phyloP scores from a whole-genome alignment of 2,797 vertebrate genomes.

The Loris lydekkerianus region DNA sequence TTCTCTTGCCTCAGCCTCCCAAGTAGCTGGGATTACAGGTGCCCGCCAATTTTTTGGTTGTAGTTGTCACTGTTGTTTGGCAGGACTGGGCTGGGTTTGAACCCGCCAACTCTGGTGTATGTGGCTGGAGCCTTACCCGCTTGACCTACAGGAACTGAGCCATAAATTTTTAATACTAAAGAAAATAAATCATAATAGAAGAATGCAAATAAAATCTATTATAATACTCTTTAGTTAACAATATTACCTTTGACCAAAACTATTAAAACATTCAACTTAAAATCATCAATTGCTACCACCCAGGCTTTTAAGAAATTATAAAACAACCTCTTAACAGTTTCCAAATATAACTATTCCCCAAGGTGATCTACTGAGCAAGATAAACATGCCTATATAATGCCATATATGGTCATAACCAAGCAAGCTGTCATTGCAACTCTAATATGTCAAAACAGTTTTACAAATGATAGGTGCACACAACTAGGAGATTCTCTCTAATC shows the following conservation, averaged over 20 bases:
- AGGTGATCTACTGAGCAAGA: conserved; percentile 9
- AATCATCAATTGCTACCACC: conserved; percentile 39
- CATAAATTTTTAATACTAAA: conserved; percentile 14
- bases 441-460: conserved; percentile 40
- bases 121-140: too few relatives aligned
- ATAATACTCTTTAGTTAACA: conserved; percentile 11
- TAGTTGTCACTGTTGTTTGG: too few relatives aligned
- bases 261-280: conserved; percentile 33
- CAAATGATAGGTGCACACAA: background rate
- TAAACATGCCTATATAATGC: conserved; percentile 21
- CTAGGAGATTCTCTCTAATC: background rate
- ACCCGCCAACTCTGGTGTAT: too few relatives aligned
- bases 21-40: too few relatives aligned
- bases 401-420: conserved; percentile 20
- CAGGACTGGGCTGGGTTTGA: too few relatives aligned
- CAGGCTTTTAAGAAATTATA: conserved; percentile 6
- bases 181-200: conserved; percentile 4
- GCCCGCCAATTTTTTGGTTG: too few relatives aligned
- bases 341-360: conserved; percentile 35
- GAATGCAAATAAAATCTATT: conserved; percentile 38
- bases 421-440: conserved; percentile 16
- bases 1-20: too few relatives aligned
- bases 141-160: too few relatives aligned
- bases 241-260: conserved; percentile 20
- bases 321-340: background rate